phyloP scores from a whole-genome alignment of 2,797 vertebrate genomes.

The Galago senegalensis region DNA sequence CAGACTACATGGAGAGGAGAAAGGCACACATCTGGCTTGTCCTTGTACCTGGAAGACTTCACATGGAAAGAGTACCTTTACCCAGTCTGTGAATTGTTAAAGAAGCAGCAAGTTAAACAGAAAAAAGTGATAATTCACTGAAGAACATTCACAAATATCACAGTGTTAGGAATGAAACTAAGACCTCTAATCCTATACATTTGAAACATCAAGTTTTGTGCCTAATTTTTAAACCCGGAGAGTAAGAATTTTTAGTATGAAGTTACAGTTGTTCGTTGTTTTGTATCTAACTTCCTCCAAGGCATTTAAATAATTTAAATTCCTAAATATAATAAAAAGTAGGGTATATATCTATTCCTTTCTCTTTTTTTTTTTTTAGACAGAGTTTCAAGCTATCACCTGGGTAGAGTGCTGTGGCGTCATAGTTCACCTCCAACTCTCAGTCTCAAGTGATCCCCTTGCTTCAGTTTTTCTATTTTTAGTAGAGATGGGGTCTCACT shows the following conservation, averaged over 20 bases:
- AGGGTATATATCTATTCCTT: background rate
- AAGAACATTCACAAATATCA: background rate
- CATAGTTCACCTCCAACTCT: no score
- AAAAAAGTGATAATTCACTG: background rate
- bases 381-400: no score
- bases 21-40: accelerated
- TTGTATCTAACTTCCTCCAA: background rate
- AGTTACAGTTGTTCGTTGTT: background rate
- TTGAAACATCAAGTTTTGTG: background rate
- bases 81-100: background rate
- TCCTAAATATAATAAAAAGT: background rate
- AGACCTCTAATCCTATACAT: background rate
- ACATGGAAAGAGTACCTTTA: no score
- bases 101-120: background rate
- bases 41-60: background rate
- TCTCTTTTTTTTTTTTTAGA: no score
- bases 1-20: no score
- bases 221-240: background rate
- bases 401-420: no score
- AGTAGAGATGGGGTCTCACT: no score
- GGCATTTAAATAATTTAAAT: background rate
- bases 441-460: no score
- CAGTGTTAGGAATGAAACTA: background rate
- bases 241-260: background rate
- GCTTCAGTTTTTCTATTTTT: no score